Evolutionary conservation across 2,113 vertebrate genomes (phyloP), one percentile per base, ranked within the genome.

Genomic region (Nanorana parkeri): DNA sequence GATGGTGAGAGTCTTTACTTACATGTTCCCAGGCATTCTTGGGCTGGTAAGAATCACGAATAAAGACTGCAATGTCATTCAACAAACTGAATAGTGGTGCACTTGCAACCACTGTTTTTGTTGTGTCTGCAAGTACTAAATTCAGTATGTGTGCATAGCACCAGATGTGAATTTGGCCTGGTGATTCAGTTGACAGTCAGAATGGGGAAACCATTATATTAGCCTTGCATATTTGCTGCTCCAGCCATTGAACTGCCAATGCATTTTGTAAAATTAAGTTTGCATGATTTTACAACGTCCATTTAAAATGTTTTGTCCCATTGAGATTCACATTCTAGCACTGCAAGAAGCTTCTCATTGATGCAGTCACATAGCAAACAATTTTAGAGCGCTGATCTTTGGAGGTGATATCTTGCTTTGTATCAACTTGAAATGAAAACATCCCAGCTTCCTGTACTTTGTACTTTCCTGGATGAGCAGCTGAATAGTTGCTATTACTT

Each of bases 101-200:
- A n/a, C n/a, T n/a, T n/a, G n/a, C 29, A 32, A 32, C 29, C 5
- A 32, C 29, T 5, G 5, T 5, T 5, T 80, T 41, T 55, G 83
- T 78, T 17, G 78, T 82, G 60, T 86, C 83, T n/a, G 67, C 29
- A 11, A 84, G 61, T 24, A 84, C 78, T 56, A 84, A 73, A 71
- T 86, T 83, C 5, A 86, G 68, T 23, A 83, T 23, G 54, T 58
- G 36, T 32, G 77, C 41, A 58, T 80, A 85, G 64, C 81, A 85
- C 68, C 77, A 85, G 19, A 68, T 68, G 55, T 85, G 81, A 7
- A 81, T 52, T 85, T 78, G 77, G 17, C 74, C 64, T 32, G 78
- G 78, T 26, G 85, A 77, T 28, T 32, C 65, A 74, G 10, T 52
- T 72, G 81, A 65, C 32, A 86, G 47, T 77, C 73, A 77, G 21